Percentiles rank a stretch among this genome's conserved stretches.
Conservation (phyloP, 1,140 invertebrate genomes). For the Danaus melanippus region DNA sequence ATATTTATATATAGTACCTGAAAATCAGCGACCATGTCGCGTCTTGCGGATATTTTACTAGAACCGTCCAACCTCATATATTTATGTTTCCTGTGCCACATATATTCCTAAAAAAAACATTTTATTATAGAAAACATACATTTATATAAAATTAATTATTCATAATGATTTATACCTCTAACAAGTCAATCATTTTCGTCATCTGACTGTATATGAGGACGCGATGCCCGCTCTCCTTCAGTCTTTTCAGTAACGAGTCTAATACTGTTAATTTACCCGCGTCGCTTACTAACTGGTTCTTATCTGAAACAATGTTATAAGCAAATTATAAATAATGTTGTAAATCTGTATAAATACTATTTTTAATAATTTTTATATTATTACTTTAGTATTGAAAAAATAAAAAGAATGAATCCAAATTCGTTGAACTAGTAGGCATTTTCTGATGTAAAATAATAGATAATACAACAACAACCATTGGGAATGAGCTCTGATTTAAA, state of each 20-base stretch:
- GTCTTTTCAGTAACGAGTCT: slow-evolving; percentile 84
- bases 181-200: slow-evolving; percentile 96
- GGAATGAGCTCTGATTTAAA: too few species aligned
- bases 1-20: slow-evolving; percentile 37
- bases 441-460: too few species aligned
- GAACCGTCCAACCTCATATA: slow-evolving; percentile 94
- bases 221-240: slow-evolving; percentile 91
- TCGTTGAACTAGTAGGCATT: too few species aligned
- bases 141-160: neutral
- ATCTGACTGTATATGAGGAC: slow-evolving; percentile 98
- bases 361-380: too few species aligned
- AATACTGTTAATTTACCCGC: slow-evolving; percentile 94
- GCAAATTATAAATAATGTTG: too few species aligned
- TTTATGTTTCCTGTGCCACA: slow-evolving; percentile 93
- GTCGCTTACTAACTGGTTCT: slow-evolving; percentile 91
- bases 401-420: too few species aligned
- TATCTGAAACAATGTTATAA: slow-evolving; percentile 75
- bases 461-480: too few species aligned
- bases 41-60: slow-evolving; percentile 91
- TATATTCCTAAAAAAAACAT: slow-evolving; percentile 81
- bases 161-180: slow-evolving; percentile 79
- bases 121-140: too few species aligned
- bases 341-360: too few species aligned
- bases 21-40: slow-evolving; percentile 95
- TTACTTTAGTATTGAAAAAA: too few species aligned